Conservation (phyloP, 2,113 vertebrate species). For the Nyctibius bracteatus region DNA sequence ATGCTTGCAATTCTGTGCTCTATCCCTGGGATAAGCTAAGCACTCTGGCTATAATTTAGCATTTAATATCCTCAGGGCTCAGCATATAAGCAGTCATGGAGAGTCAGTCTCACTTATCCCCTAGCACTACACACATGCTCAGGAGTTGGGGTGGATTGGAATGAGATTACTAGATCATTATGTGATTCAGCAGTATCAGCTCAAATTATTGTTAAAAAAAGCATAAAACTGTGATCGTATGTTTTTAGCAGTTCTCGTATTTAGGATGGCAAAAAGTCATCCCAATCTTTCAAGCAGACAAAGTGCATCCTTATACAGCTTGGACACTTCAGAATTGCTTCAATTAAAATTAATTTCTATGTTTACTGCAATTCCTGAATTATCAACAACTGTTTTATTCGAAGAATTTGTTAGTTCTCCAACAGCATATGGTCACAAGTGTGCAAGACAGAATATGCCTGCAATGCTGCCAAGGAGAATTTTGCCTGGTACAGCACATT, state of each 20-base stretch:
- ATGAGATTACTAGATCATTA: not conserved
- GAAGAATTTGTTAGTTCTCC: not conserved
- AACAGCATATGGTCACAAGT: not conserved
- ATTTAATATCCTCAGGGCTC: not conserved
- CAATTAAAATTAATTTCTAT: not conserved
- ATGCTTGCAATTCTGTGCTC: not conserved
- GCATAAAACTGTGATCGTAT: not conserved
- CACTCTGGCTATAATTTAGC: not conserved
- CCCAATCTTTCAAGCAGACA: not conserved
- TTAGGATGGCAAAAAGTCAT: not conserved
- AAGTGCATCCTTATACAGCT: not conserved
- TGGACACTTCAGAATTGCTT: not conserved
- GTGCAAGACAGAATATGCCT: not conserved
- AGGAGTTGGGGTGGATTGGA: not conserved
- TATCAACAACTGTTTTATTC: not conserved
- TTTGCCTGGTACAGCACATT: not conserved
- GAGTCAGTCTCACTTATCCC: not conserved
- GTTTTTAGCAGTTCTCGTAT: not conserved
- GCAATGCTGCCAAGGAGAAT: not conserved
- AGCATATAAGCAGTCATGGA: not conserved
- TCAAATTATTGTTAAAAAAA: not conserved
- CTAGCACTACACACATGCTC: not conserved
- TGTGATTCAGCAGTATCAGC: not conserved
- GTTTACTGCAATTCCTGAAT: not conserved
- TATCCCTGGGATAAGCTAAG: not conserved